phyloP scores from a whole-genome alignment of 64 coral and sea anemone species.

The Actinia equina region DNA sequence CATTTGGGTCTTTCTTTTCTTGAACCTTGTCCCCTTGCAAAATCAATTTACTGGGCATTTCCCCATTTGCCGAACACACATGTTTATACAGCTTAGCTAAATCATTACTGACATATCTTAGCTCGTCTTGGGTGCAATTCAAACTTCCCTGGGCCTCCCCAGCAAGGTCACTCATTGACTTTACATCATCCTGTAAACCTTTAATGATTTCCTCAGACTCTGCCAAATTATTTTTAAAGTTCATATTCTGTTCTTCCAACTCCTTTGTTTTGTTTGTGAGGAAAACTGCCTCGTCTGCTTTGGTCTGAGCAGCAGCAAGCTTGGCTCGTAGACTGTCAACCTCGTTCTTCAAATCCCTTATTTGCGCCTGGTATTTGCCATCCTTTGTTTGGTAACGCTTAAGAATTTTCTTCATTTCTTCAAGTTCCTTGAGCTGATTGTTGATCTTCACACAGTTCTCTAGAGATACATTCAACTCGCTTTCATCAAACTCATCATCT shows the following conservation, averaged over 20 bases:
- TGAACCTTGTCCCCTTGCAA: slow-evolving; percentile 32
- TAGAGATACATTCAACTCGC: slow-evolving; percentile 26
- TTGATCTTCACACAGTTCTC: slow-evolving; percentile 55
- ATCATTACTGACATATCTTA: slow-evolving; percentile 92
- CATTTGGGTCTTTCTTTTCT: slow-evolving; percentile 8
- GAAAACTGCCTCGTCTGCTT: slow-evolving; percentile 84
- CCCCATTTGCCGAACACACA: slow-evolving; percentile 88
- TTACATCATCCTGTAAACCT: slow-evolving; percentile 88
- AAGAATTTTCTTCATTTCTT: slow-evolving; percentile 77
- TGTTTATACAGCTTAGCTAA: slow-evolving; percentile 84
- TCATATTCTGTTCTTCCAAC: slow-evolving; percentile 78
- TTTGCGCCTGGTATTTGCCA: slow-evolving; percentile 81
- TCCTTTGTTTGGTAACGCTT: slow-evolving; percentile 90
- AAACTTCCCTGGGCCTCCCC: slow-evolving; percentile 95
- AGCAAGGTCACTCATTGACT: slow-evolving; percentile 93
- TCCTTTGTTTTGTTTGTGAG: slow-evolving; percentile 83
- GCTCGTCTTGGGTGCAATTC: slow-evolving; percentile 97
- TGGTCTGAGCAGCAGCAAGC: slow-evolving; percentile 61
- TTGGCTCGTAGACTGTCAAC: slow-evolving; percentile 71
- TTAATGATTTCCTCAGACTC: slow-evolving; percentile 86
- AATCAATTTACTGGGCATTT: slow-evolving; percentile 62
- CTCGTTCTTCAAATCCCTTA: slow-evolving; percentile 81
- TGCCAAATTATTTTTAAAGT: slow-evolving; percentile 70
- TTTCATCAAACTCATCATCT: slow-evolving; percentile 56
- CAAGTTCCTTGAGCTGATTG: slow-evolving; percentile 84